Evolutionary conservation across 2,888 invertebrate species (phyloP), one percentile per base, ranked within the genome.

Genomic region (Elmis aenea): DNA sequence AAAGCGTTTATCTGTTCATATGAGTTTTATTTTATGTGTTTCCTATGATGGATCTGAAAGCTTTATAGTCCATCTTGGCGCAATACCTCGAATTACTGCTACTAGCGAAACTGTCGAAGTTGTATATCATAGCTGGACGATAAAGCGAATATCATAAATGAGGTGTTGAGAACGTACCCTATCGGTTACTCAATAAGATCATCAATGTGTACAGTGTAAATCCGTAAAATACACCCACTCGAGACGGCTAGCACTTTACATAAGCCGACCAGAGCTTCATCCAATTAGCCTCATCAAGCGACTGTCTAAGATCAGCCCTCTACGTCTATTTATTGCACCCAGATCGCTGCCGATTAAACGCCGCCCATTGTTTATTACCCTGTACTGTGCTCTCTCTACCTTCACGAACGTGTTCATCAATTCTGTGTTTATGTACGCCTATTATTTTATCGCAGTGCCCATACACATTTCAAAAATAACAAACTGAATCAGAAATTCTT

Each of bases 201-300:
- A 33, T 33, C 26, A 23, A 16, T 33, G 26, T 34, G 31, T 33
- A 27, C 27, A 33, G 27, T 38, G 33, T 33, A 29, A 26, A 13
- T 26, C 38, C 34, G 37, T 42, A 42, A 45, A 43, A 39, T 40
- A 48, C 48, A 46, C 48, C 48, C 46, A 46, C 44, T 36, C 32
- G 32, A 33, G 40, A 41, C 40, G 33, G 43, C 29, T 37, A 42
- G 33, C 31, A 41, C 40, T 45, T 42, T 49, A 46, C 44, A 40
- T 49, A 42, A 42, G 42, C 46, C 46, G 42, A 38, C 38, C 42
- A 45, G 40, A 45, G 45, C 45, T 46, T 46, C 40, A 45, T 39
- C 49, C 49, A 49, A 49, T 49, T 49, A 49, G 49, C 45, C 49
- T 46, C 49, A 49, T 49, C 49, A 46, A 49, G 46, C 38, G 30